Evolutionary conservation across 1,140 invertebrate species (phyloP).

Genomic region (Bombus cullumanus): DNA sequence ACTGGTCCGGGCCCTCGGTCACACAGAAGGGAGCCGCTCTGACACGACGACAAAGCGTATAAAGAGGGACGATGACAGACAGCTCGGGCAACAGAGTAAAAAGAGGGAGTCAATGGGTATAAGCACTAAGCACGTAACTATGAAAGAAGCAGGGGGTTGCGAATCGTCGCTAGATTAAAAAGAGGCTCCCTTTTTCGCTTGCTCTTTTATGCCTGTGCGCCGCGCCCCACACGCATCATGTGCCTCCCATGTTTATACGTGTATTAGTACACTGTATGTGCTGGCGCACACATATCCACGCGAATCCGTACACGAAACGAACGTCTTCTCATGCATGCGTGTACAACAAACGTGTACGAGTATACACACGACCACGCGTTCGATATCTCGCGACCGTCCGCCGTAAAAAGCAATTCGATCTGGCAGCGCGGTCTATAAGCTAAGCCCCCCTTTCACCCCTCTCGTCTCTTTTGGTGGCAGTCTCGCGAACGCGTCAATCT

Average conservation of each 20-base stretch:
- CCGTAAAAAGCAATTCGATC: constrained; percentile 69
- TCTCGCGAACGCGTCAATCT: constrained; percentile 29
- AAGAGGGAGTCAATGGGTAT: constrained; percentile 77
- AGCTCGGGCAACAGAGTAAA: constrained; percentile 31
- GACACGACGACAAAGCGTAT: constrained; percentile 50
- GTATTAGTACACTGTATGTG: constrained; percentile 19
- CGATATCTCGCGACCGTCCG: constrained; percentile 64
- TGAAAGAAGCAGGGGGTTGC: constrained; percentile 80
- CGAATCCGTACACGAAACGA: constrained; percentile 4
- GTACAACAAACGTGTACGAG: not conserved
- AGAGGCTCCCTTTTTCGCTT: constrained; percentile 81
- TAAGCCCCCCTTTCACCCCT: not conserved
- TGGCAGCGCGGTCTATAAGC: constrained; percentile 42
- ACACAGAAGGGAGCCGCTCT: constrained; percentile 14
- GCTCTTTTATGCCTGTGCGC: constrained; percentile 79
- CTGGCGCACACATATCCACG: constrained; percentile 13
- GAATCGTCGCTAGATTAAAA: constrained; percentile 83
- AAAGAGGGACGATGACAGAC: constrained; percentile 34
- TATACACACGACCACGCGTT: constrained; percentile 23
- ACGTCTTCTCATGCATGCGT: constrained; percentile 2
- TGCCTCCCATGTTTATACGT: constrained; percentile 55
- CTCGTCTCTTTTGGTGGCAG: constrained; percentile 2
- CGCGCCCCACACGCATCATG: constrained; percentile 67
- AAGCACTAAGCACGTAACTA: constrained; percentile 82
- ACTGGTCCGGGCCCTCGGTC: constrained; percentile 32